These are phyloP conservation scores for Solea solea DNA, from an alignment of 2,113 vertebrate species.

Conservation along the genomic window DNA sequence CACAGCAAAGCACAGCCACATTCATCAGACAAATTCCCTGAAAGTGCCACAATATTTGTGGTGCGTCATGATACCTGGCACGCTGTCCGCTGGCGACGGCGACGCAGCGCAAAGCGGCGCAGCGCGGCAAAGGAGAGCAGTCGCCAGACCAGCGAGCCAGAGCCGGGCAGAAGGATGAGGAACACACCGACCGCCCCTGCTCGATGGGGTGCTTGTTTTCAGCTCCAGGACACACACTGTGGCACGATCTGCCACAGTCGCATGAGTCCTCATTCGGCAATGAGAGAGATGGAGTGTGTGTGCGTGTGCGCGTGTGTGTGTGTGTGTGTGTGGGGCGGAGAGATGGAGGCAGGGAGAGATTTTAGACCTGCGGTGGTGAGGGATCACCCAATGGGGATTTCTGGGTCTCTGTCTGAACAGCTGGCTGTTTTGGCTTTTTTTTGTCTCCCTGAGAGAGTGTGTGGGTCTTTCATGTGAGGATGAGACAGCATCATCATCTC, in stretches of 20 bases:
- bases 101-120: constrained; percentile 30
- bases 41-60: constrained; percentile 30
- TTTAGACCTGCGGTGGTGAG: constrained; percentile 15
- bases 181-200: constrained; percentile 30
- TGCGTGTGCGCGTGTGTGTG: neutral
- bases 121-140: constrained; percentile 16
- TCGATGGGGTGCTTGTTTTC: no score
- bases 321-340: constrained; percentile 20
- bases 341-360: constrained; percentile 8
- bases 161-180: neutral
- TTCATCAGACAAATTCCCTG: constrained; percentile 22
- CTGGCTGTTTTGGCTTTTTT: constrained; percentile 22
- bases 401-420: constrained; percentile 19
- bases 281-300: constrained; percentile 7
- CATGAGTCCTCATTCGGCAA: constrained; percentile 37
- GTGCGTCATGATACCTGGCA: constrained; percentile 72
- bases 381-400: constrained; percentile 47
- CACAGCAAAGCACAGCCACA: neutral
- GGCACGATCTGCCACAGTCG: constrained; percentile 29
- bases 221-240: constrained; percentile 41
- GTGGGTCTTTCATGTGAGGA: no score
- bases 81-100: constrained; percentile 16
- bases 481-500: no score
- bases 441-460: neutral
- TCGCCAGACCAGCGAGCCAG: constrained; percentile 33